phyloP scores from a whole-genome alignment of 35 echinoderm and acorn worm genomes.

The Hemicentrotus pulcherrimus region DNA sequence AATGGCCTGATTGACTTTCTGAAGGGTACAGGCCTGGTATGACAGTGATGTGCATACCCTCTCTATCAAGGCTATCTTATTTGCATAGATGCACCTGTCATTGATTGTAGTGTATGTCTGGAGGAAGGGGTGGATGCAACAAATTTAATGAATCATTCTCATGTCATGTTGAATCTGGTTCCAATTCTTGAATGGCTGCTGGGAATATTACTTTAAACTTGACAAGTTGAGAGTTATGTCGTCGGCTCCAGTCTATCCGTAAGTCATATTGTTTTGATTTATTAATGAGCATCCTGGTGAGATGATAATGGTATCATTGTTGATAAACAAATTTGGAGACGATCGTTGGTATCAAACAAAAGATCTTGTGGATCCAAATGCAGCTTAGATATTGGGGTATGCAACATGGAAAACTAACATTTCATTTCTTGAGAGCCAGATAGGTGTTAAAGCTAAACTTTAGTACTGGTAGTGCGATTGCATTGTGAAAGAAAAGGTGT shows the following conservation, averaged over 20 bases:
- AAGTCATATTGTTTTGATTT: not conserved
- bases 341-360: not conserved
- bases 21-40: not conserved
- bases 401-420: too few relatives aligned
- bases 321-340: not conserved
- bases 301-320: not conserved
- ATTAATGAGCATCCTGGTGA: not conserved
- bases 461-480: too few relatives aligned
- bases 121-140: not conserved
- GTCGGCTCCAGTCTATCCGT: not conserved
- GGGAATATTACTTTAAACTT: not conserved
- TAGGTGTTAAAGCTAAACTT: too few relatives aligned
- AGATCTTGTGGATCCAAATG: too few relatives aligned
- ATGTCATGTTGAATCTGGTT: not conserved
- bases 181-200: not conserved
- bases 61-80: not conserved
- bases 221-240: not conserved
- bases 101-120: not conserved
- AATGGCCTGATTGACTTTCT: not conserved
- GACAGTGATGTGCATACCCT: not conserved
- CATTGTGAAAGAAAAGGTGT: too few relatives aligned
- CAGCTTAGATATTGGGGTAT: too few relatives aligned
- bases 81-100: slow-evolving; percentile 10
- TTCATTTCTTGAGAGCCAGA: too few relatives aligned
- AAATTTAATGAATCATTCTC: not conserved